These are phyloP conservation scores for Pedicia rivosa DNA, from an alignment of 2,888 invertebrate genomes.

Conservation along the genomic window DNA sequence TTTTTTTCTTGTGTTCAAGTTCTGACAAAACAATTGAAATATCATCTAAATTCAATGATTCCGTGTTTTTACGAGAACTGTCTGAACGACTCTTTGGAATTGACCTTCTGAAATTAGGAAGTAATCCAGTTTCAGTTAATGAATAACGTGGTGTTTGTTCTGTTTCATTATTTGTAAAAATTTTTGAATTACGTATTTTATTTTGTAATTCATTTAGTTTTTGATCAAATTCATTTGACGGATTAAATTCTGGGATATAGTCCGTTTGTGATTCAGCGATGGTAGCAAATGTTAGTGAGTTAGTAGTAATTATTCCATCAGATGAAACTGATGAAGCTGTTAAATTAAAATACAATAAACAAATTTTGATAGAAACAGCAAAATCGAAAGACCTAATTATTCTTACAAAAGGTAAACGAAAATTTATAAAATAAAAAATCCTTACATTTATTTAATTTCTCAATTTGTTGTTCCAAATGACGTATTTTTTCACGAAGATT, in stretches of 20 bases:
- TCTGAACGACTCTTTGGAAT: constrained; percentile 5
- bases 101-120: neutral
- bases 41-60: constrained; percentile 7
- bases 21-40: no score
- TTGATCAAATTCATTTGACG: constrained; percentile 2
- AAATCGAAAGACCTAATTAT: no score
- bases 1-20: neutral
- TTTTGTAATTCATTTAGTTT: constrained; percentile 2
- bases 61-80: constrained; percentile 3
- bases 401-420: neutral
- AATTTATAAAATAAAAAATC: constrained; percentile 3
- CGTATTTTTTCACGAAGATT: constrained; percentile 60
- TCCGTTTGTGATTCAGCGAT: no score
- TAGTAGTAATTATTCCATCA: no score
- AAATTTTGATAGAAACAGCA: no score
- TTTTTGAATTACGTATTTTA: neutral
- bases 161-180: neutral
- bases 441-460: constrained; percentile 46
- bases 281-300: no score
- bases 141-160: neutral
- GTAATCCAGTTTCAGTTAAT: neutral
- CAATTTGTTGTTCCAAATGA: constrained; percentile 60
- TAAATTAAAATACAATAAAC: no score
- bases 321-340: no score
- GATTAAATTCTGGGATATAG: no score